Base-by-base conservation (phyloP, 2,797 vertebrate genomes). In the Poecile montanus region DNA sequence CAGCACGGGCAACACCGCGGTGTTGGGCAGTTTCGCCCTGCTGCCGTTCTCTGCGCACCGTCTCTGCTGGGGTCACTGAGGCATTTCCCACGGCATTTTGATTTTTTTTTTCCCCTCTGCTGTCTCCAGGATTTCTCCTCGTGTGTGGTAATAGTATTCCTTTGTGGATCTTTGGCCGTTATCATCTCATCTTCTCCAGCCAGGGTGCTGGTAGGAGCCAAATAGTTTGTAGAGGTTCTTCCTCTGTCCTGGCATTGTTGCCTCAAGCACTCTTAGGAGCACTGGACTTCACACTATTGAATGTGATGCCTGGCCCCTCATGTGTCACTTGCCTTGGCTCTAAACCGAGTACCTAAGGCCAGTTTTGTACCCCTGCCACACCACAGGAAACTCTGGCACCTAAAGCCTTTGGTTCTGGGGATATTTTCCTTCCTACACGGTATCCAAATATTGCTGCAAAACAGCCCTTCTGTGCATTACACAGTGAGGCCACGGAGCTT, bases 391-490 rank as follows among this genome's bases (percentile, higher is more conserved):
- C 50, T 71, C 79, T 60, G 38, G 40, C 54, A 21, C n/a, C 2
- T 29, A 93, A 83, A 83, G 42, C 48, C 60, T 81, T 94, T 74
- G 67, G 45, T 91, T 90, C 45, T 50, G 34, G 54, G 51, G 63
- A 18, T 77, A 21, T 80, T 92, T 77, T 86, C 23, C 34, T 73
- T 70, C 65, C 61, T 63, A 12, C 44, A 77, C 4, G 0, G 16
- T 17, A 62, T 87, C 92, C 60, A 82, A 90, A 87, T 36, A 45
- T 44, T 86, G 36, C 85, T 84, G 56, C 50, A 30, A 48, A 95
- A 92, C 60, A 26, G 90, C 77, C 70, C 85, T 81, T 88, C 73
- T 85, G 93, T 90, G 91, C 79, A 27, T 88, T 84, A 56, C 73
- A 34, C 83, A 78, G 85, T 3, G 19, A 90, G 91, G 83, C 91